These are phyloP conservation scores for Synchiropus splendidus DNA, from an alignment of 2,113 vertebrate genomes.

Conservation along the genomic window DNA sequence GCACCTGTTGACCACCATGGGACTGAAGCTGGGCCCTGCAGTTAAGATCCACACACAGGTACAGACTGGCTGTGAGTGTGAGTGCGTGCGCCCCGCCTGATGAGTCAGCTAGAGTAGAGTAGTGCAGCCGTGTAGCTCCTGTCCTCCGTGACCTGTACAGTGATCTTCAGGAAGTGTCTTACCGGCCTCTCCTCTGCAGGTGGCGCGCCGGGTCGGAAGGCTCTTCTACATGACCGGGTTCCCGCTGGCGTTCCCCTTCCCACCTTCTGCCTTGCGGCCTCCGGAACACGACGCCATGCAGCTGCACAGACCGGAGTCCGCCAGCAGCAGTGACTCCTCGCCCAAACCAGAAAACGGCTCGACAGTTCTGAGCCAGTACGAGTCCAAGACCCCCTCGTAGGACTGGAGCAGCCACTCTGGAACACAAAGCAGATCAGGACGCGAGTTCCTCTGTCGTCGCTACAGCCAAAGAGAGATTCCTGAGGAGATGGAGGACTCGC, in stretches of 20 bases:
- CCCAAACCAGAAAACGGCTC: constrained; percentile 80
- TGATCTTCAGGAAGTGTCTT: neutral
- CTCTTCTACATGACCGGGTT: constrained; percentile 92
- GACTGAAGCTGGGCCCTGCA: constrained; percentile 89
- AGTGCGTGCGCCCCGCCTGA: constrained; percentile 22
- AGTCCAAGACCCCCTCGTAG: constrained; percentile 78
- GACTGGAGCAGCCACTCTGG: constrained; percentile 15
- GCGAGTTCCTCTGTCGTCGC: constrained; percentile 37
- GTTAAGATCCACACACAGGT: constrained; percentile 97
- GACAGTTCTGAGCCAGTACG: constrained; percentile 49
- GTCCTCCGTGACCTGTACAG: too few relatives aligned
- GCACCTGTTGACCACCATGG: constrained; percentile 92
- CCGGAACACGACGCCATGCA: constrained; percentile 62
- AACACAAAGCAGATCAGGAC: constrained; percentile 31
- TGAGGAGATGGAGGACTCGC: constrained; percentile 5
- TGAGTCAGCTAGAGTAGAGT: constrained; percentile 33
- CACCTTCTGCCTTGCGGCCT: constrained; percentile 70
- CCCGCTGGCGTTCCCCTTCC: constrained; percentile 83
- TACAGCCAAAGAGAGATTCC: constrained; percentile 55
- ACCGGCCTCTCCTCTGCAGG: constrained; percentile 60
- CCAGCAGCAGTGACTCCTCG: constrained; percentile 71
- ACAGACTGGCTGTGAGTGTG: constrained; percentile 48
- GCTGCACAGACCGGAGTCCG: constrained; percentile 68
- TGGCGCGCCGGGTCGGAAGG: constrained; percentile 83
- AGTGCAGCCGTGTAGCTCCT: constrained; percentile 10